Percentiles rank a stretch among this genome's conserved stretches.
phyloP scores from a whole-genome alignment of 2,113 vertebrate species.

The Eubucco bourcierii region DNA sequence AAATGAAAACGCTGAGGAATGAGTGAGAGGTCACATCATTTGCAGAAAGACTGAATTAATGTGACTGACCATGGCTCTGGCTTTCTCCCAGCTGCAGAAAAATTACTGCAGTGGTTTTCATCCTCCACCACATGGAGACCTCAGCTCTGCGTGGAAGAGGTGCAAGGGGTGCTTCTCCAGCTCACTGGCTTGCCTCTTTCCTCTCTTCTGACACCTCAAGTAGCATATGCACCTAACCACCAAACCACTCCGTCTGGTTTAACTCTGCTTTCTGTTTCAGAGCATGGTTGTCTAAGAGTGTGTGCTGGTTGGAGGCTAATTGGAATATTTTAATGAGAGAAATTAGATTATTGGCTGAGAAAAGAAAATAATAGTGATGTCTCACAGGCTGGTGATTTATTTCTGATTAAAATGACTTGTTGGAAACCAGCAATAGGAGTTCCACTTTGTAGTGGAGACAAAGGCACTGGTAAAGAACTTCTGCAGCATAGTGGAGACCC shows the following conservation, averaged over 20 bases:
- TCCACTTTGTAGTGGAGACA: neutral
- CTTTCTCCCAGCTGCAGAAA: neutral
- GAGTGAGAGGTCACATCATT: neutral
- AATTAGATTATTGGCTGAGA: too few relatives aligned
- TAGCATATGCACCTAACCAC: rapidly evolving
- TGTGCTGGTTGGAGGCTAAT: too few relatives aligned
- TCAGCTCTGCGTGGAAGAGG: neutral
- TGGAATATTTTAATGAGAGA: too few relatives aligned
- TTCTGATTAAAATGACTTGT: neutral
- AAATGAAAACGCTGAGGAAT: conserved; percentile 54
- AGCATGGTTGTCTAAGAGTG: neutral
- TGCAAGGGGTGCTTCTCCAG: neutral
- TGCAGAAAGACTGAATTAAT: neutral
- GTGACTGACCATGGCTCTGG: neutral
- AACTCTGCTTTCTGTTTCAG: neutral
- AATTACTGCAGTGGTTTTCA: neutral
- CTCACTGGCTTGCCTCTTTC: neutral
- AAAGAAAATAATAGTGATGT: too few relatives aligned
- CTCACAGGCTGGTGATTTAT: neutral
- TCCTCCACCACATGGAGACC: neutral
- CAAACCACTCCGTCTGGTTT: rapidly evolving
- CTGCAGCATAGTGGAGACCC: neutral
- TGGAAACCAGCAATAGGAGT: neutral
- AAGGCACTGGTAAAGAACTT: neutral
- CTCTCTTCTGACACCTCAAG: neutral